Conservation (phyloP, 1,140 invertebrate species). For the Pogonognathellus flavescens region DNA sequence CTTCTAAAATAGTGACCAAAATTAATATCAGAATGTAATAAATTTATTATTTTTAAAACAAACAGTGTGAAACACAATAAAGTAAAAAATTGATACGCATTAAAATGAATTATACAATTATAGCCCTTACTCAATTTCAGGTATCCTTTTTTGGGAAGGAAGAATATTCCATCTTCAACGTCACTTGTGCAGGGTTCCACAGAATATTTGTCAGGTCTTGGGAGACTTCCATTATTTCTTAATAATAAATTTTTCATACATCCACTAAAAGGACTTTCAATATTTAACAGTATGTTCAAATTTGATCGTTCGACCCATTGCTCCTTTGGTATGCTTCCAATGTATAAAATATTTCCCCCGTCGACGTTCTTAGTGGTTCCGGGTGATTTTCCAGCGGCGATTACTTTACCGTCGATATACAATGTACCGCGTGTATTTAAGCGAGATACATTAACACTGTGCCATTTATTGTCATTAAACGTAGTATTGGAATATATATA, state of each 20-base stretch:
- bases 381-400: conserved; percentile 73
- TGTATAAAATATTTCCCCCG: conserved; percentile 80
- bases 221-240: conserved; percentile 77
- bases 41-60: not conserved
- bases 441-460: conserved; percentile 78
- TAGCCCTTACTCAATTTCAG: conserved; percentile 76
- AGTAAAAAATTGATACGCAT: too few species aligned
- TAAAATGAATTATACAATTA: too few species aligned
- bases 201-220: conserved; percentile 74
- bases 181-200: conserved; percentile 85
- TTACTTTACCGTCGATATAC: conserved; percentile 77
- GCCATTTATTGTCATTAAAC: conserved; percentile 91
- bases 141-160: conserved; percentile 81
- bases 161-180: conserved; percentile 90
- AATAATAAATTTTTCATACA: conserved; percentile 87
- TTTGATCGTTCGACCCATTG: conserved; percentile 61
- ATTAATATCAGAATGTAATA: conserved; percentile 18
- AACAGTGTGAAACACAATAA: too few species aligned
- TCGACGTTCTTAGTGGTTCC: conserved; percentile 76
- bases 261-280: conserved; percentile 82
- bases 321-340: conserved; percentile 74
- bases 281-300: conserved; percentile 70
- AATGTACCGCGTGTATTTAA: conserved; percentile 75
- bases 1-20: conserved; percentile 70
- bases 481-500: conserved; percentile 72